phyloP scores from a whole-genome alignment of 2,797 vertebrate genomes.

The Malurus leucopterus region DNA sequence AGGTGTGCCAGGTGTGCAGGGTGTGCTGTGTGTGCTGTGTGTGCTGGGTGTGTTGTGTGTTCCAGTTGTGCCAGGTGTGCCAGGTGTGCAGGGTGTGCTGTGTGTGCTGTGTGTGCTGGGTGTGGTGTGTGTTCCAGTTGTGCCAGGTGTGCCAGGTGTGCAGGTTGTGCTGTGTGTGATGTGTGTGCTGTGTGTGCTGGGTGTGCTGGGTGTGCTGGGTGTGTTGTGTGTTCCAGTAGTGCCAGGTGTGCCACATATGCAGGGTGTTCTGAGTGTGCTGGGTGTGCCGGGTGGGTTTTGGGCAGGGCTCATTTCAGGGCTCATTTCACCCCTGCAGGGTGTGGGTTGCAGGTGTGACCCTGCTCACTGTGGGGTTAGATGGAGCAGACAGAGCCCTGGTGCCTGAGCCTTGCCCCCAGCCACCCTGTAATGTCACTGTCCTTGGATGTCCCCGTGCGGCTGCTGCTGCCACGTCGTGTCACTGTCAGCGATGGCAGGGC shows the following conservation, averaged over 20 bases:
- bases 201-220: no score
- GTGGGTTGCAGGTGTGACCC: neutral
- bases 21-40: no score
- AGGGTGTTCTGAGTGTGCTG: no score
- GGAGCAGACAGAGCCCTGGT: neutral
- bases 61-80: no score
- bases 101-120: neutral
- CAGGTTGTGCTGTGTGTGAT: no score
- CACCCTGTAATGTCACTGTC: neutral
- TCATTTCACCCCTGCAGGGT: neutral
- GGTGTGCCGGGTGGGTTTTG: neutral
- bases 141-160: no score
- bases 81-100: no score
- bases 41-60: neutral
- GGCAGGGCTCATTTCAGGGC: neutral
- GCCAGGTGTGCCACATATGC: no score
- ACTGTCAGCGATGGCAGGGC: neutral
- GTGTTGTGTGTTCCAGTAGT: no score
- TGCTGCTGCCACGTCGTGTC: neutral
- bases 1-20: no score
- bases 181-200: no score
- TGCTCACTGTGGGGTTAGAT: rapidly evolving
- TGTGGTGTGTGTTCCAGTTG: no score
- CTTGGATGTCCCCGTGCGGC: neutral
- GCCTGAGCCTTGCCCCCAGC: neutral